A percentile compares a stretch with the other conserved stretches of the same genome.
These are phyloP conservation scores for Hirtodrosophila trivittata DNA, from an alignment of 2,888 invertebrate species.

Conservation along the genomic window DNA sequence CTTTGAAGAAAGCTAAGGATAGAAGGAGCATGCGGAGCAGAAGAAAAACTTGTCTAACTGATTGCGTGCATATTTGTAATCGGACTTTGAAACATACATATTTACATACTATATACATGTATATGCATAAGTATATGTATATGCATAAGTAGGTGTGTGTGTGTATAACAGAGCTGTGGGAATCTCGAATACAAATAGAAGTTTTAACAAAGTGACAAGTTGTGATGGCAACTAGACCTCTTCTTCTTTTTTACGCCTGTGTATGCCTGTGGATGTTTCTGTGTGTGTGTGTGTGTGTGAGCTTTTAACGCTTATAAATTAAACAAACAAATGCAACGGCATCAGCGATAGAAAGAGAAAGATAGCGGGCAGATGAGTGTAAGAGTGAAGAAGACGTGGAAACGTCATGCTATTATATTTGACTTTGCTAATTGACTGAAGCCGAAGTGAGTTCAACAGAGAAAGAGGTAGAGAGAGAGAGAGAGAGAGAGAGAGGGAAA, in stretches of 20 bases:
- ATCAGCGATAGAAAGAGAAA: conserved; percentile 14
- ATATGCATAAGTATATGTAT: not conserved
- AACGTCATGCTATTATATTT: conserved; percentile 57
- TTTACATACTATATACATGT: conserved; percentile 7
- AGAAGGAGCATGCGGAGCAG: not conserved
- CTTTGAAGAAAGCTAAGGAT: not conserved
- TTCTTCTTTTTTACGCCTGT: not conserved
- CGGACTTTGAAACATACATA: conserved; percentile 44
- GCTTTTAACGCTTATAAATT: conserved; percentile 67
- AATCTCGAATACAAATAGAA: conserved; percentile 44
- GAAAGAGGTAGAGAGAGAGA: conserved; percentile 1
- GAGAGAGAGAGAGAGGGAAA: conserved; percentile 11
- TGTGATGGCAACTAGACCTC: conserved; percentile 11
- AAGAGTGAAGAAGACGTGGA: conserved; percentile 11
- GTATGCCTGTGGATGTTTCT: conserved; percentile 6
- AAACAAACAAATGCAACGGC: conserved; percentile 64
- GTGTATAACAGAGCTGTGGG: not conserved
- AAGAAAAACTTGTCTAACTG: conserved; percentile 21
- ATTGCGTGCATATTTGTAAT: conserved; percentile 55
- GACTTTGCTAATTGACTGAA: conserved; percentile 73
- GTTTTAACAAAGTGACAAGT: conserved; percentile 40
- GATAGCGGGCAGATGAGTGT: conserved; percentile 13
- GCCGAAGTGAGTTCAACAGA: conserved; percentile 10
- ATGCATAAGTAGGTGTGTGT: not conserved
- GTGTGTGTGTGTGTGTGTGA: conserved; percentile 21